These are phyloP conservation scores for Rhinichthys osculus DNA, from an alignment of 2,797 vertebrate genomes.

Conservation along the genomic window DNA sequence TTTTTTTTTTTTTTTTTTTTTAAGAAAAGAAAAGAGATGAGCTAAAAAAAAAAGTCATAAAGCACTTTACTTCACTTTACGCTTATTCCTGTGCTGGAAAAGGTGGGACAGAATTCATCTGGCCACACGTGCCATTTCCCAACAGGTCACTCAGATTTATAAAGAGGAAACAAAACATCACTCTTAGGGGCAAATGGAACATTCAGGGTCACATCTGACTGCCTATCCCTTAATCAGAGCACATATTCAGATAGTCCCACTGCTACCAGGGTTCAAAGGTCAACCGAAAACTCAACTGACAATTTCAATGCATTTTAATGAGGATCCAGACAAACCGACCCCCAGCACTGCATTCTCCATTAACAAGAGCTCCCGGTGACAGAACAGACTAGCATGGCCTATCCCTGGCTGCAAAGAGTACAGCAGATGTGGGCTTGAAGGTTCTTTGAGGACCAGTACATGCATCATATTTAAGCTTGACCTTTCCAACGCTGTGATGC, in stretches of 20 bases:
- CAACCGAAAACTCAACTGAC: not conserved
- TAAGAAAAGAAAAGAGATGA: not conserved
- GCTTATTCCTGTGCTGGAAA: slow-evolving; percentile 12
- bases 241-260: not conserved
- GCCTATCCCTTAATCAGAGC: not conserved
- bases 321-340: not conserved
- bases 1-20: too few species aligned
- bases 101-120: not conserved
- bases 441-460: slow-evolving; percentile 1
- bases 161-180: not conserved
- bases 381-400: not conserved
- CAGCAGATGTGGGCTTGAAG: slow-evolving; percentile 10
- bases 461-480: slow-evolving; percentile 30
- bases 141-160: not conserved
- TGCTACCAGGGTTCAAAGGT: not conserved
- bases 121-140: not conserved
- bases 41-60: not conserved
- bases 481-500: slow-evolving; percentile 32
- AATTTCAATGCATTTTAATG: slow-evolving; percentile 21
- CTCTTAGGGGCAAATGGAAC: not conserved
- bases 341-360: not conserved
- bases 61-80: not conserved
- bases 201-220: not conserved
- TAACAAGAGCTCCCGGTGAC: slow-evolving; percentile 11
- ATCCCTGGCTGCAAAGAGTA: not conserved